phyloP scores from a whole-genome alignment of 2,113 vertebrate species.

The Hippolais icterina region DNA sequence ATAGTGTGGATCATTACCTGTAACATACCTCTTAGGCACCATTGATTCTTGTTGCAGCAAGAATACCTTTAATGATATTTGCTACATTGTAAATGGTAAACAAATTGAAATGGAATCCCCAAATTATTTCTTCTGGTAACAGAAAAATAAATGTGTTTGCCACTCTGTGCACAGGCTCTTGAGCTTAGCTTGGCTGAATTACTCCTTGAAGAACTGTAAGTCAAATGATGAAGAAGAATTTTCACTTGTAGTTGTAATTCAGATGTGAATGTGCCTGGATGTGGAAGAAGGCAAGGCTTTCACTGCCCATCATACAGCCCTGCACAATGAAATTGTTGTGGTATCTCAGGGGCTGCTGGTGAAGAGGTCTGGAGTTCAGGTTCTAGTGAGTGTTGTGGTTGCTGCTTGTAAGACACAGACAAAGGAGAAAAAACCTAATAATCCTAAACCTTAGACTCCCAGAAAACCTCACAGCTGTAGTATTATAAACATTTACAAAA shows the following conservation, averaged over 20 bases:
- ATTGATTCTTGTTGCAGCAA: neutral
- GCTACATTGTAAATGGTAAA: neutral
- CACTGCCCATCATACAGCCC: neutral
- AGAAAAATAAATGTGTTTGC: neutral
- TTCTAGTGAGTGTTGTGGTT: neutral
- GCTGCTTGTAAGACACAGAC: neutral
- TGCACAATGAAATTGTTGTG: neutral
- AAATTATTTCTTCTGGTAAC: neutral
- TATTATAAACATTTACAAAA: neutral
- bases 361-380: neutral
- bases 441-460: neutral
- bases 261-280: neutral
- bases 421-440: neutral
- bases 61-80: neutral
- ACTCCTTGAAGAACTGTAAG: neutral
- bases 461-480: neutral
- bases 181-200: neutral
- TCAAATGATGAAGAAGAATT: neutral
- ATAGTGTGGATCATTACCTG: neutral
- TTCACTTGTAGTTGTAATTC: neutral
- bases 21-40: neutral
- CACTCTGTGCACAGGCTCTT: neutral
- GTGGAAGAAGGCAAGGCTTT: neutral
- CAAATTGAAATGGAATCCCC: neutral
- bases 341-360: neutral